Evolutionary conservation across 2,888 invertebrate genomes (phyloP), one percentile per base, ranked within the genome.

Genomic region (Coleophora flavipennella): DNA sequence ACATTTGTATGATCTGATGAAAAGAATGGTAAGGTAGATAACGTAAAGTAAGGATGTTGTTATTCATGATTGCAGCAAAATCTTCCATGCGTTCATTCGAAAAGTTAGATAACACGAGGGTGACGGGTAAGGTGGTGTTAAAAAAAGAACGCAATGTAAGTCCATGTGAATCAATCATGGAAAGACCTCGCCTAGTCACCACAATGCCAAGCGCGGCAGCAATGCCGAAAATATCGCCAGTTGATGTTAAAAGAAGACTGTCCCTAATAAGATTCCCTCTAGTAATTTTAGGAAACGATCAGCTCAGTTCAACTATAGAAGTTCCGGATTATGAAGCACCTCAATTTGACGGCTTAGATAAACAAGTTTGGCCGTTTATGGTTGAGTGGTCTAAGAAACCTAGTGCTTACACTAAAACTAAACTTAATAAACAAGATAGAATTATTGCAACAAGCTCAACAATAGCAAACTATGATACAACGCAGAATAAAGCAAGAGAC

Each of bases 341-440:
- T 2, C 78, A 83, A 43, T 78, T 78, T 42, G 35, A 55, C 35
- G 76, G 74, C 2, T 55, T 78, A 48, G 59, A 72, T 35, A 47
- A 69, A 42, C 63, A 68, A 12, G 62, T 77, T 38, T 80, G 80
- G 80, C 81, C 79, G 13, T 81, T 68, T 52, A 81, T 81, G 81
- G 31, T 50, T 12, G 55, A 61, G 13, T 80, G 81, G 80, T 20
- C 20, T 20, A 20, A 20, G 20, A 20, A 20, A 20, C 6, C 20
- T 20, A 6, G 20, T 20, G 20, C 20, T 4, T 4, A 20, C 6
- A 20, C 20, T 3, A 20, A 20, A 20, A 20, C 20, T 20, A 20
- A 20, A 20, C 6, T 20, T 20, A 20, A 6, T 20, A 20, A 20
- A 20, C 20, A 20, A 4, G 3, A 20, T 20, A 20, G 3, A 4